phyloP scores from a whole-genome alignment of 2,888 invertebrate genomes.

The Amblyteles armatorius region DNA sequence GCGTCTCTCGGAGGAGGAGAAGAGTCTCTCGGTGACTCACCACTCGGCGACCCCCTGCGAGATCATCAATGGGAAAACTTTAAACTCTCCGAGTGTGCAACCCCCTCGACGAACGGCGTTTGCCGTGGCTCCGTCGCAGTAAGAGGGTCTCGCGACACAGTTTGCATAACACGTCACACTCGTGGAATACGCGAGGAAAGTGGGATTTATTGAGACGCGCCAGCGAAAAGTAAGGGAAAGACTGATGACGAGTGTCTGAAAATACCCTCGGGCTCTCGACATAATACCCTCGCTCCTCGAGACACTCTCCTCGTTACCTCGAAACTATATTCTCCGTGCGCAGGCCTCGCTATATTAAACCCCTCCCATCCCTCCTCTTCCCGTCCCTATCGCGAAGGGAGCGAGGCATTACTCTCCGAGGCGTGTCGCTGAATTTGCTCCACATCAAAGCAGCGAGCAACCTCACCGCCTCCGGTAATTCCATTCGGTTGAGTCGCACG shows the following conservation, averaged over 20 bases:
- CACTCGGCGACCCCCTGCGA: background rate
- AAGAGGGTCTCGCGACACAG: conserved; percentile 43
- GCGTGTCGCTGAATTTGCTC: conserved; percentile 63
- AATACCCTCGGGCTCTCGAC: conserved; percentile 28
- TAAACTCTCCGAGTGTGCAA: conserved; percentile 27
- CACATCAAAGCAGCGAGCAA: conserved; percentile 76
- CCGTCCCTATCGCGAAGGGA: conserved; percentile 63
- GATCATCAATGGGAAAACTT: conserved; percentile 41
- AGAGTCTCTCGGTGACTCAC: conserved; percentile 53
- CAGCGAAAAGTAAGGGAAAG: conserved; percentile 34
- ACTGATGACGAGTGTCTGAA: conserved; percentile 41
- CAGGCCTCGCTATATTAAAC: conserved; percentile 51
- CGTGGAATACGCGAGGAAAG: conserved; percentile 27
- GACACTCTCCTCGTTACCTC: conserved; percentile 18
- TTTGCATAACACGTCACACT: conserved; percentile 54
- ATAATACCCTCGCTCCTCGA: conserved; percentile 10
- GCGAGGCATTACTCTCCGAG: conserved; percentile 64
- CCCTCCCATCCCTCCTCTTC: background rate
- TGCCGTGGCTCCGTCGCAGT: conserved; percentile 5
- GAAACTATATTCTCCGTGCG: conserved; percentile 19
- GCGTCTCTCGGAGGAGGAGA: conserved; percentile 27
- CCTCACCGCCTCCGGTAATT: conserved; percentile 73
- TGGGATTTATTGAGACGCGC: conserved; percentile 52
- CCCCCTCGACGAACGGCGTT: conserved; percentile 15
- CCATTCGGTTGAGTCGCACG: conserved; percentile 73